phyloP scores from a whole-genome alignment of 2,113 vertebrate genomes.

The Butorides virescens region DNA sequence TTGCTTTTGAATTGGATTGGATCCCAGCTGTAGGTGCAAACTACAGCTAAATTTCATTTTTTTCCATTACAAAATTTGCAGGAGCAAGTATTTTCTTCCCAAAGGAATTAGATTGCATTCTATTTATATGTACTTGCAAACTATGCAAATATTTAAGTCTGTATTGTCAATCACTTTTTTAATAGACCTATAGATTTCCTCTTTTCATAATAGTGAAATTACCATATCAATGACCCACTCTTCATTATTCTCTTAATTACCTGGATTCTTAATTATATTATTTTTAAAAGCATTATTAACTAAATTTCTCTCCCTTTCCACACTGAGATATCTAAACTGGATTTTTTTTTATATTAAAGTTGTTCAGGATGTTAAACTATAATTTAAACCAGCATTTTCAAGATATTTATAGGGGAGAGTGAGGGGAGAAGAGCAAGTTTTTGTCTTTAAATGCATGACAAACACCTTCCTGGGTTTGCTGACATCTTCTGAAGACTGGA shows the following conservation, averaged over 20 bases:
- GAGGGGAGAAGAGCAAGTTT: neutral
- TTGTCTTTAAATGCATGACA: neutral
- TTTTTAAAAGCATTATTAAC: neutral
- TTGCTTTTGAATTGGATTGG: neutral
- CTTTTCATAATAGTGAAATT: neutral
- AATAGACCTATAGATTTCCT: neutral
- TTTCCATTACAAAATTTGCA: neutral
- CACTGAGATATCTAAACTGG: neutral
- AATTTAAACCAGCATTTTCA: neutral
- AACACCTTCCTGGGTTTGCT: neutral
- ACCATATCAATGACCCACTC: neutral
- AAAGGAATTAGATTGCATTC: neutral
- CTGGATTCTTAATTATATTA: neutral
- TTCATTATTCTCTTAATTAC: neutral
- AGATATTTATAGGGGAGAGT: neutral
- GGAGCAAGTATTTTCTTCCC: neutral
- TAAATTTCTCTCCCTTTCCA: neutral
- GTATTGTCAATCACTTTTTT: neutral
- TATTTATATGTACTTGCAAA: neutral
- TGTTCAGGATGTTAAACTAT: neutral
- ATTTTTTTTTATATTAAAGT: neutral
- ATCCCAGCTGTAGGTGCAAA: neutral
- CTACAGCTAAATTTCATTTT: neutral
- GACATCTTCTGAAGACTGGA: neutral
- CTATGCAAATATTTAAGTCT: neutral